These are phyloP conservation scores for Pyrrhia umbra DNA, from an alignment of 2,888 invertebrate species.

Conservation along the genomic window DNA sequence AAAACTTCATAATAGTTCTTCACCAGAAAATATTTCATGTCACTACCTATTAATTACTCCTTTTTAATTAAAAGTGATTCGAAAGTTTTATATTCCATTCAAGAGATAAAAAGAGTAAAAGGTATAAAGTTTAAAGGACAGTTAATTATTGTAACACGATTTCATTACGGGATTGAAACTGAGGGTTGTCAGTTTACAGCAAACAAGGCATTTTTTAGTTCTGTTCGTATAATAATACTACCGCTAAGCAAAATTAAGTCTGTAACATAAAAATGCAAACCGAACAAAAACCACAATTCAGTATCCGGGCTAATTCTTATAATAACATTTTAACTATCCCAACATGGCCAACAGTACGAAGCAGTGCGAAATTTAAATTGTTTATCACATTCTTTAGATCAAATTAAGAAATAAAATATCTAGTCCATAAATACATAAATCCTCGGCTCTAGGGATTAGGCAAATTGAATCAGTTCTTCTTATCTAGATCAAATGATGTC, in stretches of 20 bases:
- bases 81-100: background rate
- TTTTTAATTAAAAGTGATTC: slow-evolving; percentile 14
- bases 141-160: background rate
- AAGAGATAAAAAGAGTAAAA: background rate
- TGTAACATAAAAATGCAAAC: no score
- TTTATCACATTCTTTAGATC: background rate
- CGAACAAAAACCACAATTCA: no score
- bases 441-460: background rate
- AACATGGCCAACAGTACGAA: background rate
- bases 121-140: background rate
- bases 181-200: background rate
- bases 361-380: background rate
- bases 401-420: background rate
- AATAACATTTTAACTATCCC: background rate
- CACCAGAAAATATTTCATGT: background rate
- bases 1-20: background rate
- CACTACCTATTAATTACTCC: background rate
- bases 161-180: background rate
- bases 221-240: no score
- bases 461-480: slow-evolving; percentile 3
- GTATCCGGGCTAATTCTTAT: no score
- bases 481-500: background rate
- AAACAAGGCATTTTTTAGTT: background rate
- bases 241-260: no score
- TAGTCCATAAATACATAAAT: background rate